phyloP scores from a whole-genome alignment of 30 jellyfish, hydroid and myxozoan species.

The Haliclystus octoradiatus region DNA sequence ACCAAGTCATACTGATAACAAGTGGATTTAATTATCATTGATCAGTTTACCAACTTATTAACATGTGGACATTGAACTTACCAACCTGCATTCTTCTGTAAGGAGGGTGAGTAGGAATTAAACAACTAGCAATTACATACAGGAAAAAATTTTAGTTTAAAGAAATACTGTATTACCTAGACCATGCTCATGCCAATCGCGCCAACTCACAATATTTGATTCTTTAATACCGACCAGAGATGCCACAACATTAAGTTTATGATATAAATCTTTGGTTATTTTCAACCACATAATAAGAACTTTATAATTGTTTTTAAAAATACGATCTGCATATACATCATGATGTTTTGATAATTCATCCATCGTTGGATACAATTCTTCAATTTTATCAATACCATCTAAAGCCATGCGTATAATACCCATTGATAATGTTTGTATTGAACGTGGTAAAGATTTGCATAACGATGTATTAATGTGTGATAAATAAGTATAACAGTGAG shows the following conservation, averaged over 20 bases:
- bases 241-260: slow-evolving; percentile 57
- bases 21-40: too few relatives aligned
- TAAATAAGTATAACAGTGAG: background rate
- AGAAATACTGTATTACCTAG: too few relatives aligned
- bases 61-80: too few relatives aligned
- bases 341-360: slow-evolving; percentile 32
- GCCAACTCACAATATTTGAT: slow-evolving; percentile 44
- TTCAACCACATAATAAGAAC: slow-evolving; percentile 61
- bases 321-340: slow-evolving; percentile 23
- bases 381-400: slow-evolving; percentile 38
- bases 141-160: too few relatives aligned
- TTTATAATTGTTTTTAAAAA: slow-evolving; percentile 46
- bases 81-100: too few relatives aligned
- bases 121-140: too few relatives aligned
- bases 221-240: slow-evolving; percentile 41
- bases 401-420: slow-evolving; percentile 28
- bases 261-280: slow-evolving; percentile 57
- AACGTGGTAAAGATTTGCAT: background rate
- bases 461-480: background rate
- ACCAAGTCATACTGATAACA: too few relatives aligned
- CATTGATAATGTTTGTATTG: slow-evolving; percentile 46
- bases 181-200: slow-evolving; percentile 79
- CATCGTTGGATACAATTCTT: slow-evolving; percentile 49
- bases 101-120: too few relatives aligned
- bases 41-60: too few relatives aligned